Base-by-base conservation (phyloP, 2,888 invertebrate genomes). In the Agrochola litura region DNA sequence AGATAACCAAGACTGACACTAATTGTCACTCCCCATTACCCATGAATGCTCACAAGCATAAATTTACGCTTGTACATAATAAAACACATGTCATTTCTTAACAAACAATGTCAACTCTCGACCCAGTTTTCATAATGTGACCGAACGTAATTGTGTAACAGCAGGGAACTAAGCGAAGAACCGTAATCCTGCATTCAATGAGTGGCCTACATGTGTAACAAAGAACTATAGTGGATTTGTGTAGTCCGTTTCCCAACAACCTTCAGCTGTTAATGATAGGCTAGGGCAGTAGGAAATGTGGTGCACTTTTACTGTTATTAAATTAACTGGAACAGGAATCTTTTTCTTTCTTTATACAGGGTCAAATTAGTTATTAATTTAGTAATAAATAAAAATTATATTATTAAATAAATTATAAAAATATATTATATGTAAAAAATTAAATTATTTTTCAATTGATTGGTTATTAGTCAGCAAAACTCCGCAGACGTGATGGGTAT, bases 241-340 rank as follows among this genome's bases (percentile, higher is more conserved):
- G 90, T 91, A 91, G 86, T 91, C 90, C 90, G 92, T 94, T 94
- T 93, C 89, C 90, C 91, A 91, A 92, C 91, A 93, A 89, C 93
- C 92, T 93, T 92, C 92, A 88, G 80, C 73, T 77, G 72, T 88
- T 90, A 89, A 89, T 90, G 84, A 89, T 77, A 84, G 86, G 84
- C 84, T 66, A 79, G 78, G 82, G 73, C 69, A 68, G 78, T 81
- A 85, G 85, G 77, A 86, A 87, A 79, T 82, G 77, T 79, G 77
- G 73, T 76, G 80, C 78, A 46, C 66, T 73, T 72, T 43, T 78
- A 73, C 66, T 61, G 79, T 74, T 69, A 69, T 41, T 80, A 8
- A 25, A 70, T 49, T 67, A 72, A 81, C 71, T 58, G 70, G 73
- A n/a, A 52, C 30, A 41, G 12, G 22, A 46, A 25, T 52, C 0